Evolutionary conservation across 1,140 invertebrate species (phyloP).

Genomic region (Whitmania pigra): DNA sequence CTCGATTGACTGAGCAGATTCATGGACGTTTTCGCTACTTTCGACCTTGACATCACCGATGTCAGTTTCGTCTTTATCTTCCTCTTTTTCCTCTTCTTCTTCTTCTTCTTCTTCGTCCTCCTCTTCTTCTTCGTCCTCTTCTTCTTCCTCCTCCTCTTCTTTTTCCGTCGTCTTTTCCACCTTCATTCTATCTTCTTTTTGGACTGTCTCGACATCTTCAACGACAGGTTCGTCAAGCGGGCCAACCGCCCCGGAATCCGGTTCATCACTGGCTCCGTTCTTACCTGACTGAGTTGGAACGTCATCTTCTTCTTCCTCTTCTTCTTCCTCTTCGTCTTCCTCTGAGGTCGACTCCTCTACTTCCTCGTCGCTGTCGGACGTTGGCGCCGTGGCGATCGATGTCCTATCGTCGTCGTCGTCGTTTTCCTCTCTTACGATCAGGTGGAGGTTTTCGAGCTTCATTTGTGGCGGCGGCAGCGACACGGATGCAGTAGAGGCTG

Average conservation of each 20-base stretch:
- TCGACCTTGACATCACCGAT: not conserved
- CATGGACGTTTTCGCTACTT: not conserved
- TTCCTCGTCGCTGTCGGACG: too few species aligned
- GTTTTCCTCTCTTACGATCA: too few species aligned
- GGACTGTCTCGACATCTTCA: not conserved
- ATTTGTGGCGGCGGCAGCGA: too few species aligned
- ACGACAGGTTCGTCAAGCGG: not conserved
- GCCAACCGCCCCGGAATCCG: not conserved
- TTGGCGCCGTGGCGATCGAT: too few species aligned
- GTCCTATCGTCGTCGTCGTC: too few species aligned
- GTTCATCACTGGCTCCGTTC: not conserved
- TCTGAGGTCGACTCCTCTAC: too few species aligned
- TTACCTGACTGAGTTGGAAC: too few species aligned
- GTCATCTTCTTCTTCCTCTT: too few species aligned
- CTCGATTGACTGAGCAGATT: too few species aligned
- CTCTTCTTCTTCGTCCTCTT: not conserved
- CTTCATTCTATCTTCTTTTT: not conserved
- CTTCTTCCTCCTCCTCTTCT: not conserved
- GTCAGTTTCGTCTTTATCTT: not conserved
- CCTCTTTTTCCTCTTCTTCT: not conserved
- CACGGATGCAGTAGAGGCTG: too few species aligned
- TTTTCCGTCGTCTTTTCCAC: not conserved
- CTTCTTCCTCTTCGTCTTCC: too few species aligned
- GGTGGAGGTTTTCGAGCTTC: too few species aligned
- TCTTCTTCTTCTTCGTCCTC: not conserved